Evolutionary conservation across 2,797 vertebrate genomes (phyloP).

Genomic region (Pempheris klunzingeri): DNA sequence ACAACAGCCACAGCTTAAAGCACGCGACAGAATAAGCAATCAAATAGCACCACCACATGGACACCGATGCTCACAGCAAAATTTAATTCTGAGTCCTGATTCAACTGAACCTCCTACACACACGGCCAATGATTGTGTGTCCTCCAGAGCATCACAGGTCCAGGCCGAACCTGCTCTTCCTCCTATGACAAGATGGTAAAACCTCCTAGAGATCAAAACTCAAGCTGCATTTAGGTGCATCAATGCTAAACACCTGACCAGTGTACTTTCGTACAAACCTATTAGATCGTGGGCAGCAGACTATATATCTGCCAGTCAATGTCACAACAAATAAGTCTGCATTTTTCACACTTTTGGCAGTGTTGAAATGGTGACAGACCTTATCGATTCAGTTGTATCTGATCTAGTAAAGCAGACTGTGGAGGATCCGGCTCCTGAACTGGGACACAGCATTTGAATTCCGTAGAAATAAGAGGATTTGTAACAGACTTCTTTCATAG

Average conservation of each 20-base stretch:
- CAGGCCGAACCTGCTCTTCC: background rate
- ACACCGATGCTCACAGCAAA: background rate
- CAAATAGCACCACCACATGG: slow-evolving; percentile 49
- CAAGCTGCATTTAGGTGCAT: background rate
- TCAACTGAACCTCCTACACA: background rate
- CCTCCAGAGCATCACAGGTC: background rate
- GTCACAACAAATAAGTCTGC: background rate
- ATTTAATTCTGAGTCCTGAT: background rate
- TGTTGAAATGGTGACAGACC: background rate
- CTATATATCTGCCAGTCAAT: background rate
- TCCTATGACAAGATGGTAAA: background rate
- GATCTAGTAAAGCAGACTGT: background rate
- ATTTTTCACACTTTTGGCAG: background rate
- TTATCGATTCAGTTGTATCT: background rate
- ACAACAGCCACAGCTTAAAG: background rate
- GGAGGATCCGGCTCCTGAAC: background rate
- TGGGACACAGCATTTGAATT: background rate
- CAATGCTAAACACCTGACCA: background rate
- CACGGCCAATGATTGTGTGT: background rate
- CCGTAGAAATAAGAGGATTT: background rate
- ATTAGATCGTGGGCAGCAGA: no score
- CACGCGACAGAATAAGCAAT: background rate
- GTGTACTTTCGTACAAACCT: background rate
- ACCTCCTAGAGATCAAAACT: background rate
- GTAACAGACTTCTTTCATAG: background rate